These are phyloP conservation scores for Philopedon plagiatum DNA, from an alignment of 2,888 invertebrate genomes.

Conservation along the genomic window DNA sequence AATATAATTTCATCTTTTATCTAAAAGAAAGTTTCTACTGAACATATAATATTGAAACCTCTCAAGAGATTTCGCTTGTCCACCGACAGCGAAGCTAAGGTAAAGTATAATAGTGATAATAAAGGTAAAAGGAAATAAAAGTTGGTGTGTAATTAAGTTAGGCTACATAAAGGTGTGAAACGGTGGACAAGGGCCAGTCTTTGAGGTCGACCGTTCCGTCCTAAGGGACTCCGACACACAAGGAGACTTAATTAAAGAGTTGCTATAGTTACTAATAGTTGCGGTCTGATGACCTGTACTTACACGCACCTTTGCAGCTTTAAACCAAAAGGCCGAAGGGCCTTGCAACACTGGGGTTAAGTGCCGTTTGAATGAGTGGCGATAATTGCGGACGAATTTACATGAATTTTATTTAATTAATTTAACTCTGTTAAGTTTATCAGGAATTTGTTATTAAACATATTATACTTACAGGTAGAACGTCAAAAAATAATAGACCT, in stretches of 20 bases:
- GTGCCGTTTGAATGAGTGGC: background rate
- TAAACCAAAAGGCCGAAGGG: constrained; percentile 18
- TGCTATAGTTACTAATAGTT: constrained; percentile 65
- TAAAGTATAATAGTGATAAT: constrained; percentile 62
- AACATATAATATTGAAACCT: constrained; percentile 22
- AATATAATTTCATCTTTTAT: background rate
- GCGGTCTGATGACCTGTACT: constrained; percentile 44
- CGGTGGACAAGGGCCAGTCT: constrained; percentile 57
- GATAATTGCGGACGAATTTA: background rate
- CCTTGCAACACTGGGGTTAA: background rate
- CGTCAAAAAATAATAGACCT: too few species aligned
- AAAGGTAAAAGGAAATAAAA: constrained; percentile 59
- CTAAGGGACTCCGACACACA: constrained; percentile 55
- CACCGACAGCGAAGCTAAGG: constrained; percentile 54
- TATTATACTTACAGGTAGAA: too few species aligned
- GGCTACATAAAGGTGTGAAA: constrained; percentile 58
- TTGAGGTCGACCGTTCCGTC: constrained; percentile 61
- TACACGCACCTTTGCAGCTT: constrained; percentile 40
- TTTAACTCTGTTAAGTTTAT: too few species aligned
- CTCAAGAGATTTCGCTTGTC: constrained; percentile 29
- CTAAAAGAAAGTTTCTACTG: constrained; percentile 24
- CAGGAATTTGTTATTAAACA: too few species aligned
- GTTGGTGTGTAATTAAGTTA: constrained; percentile 58
- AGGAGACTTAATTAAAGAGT: constrained; percentile 63
- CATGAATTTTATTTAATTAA: background rate